phyloP scores from a whole-genome alignment of 2,797 vertebrate genomes.

The Hafferia zeledoni region DNA sequence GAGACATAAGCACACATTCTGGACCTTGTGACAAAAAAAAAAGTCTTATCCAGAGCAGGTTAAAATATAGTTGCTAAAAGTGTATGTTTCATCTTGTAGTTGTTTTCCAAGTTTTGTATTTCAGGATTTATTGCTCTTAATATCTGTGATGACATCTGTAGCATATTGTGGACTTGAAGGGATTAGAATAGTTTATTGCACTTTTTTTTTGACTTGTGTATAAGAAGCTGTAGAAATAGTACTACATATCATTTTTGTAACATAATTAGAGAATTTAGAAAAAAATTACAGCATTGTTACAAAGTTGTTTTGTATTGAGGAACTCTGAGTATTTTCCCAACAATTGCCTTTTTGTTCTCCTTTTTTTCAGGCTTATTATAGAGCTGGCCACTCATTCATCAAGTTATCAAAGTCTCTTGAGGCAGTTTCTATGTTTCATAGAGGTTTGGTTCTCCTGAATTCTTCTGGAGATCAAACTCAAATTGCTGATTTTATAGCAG shows the following conservation, averaged over 20 bases:
- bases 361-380: constrained; percentile 75
- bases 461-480: constrained; percentile 38
- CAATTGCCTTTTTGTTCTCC: not conserved
- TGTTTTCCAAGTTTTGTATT: not conserved
- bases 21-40: not conserved
- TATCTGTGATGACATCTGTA: not conserved
- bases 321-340: not conserved
- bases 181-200: not conserved
- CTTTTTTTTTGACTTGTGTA: not conserved
- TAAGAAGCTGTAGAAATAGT: not conserved
- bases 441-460: constrained; percentile 66
- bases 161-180: not conserved
- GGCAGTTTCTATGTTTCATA: constrained; percentile 67
- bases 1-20: not conserved
- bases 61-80: not conserved
- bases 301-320: not conserved
- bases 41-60: not conserved
- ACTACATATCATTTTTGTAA: not conserved
- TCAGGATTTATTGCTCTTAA: not conserved
- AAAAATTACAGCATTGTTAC: not conserved
- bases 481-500: constrained; percentile 76
- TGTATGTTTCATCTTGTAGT: not conserved
- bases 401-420: constrained; percentile 26
- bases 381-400: constrained; percentile 73
- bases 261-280: not conserved